Evolutionary conservation across 2,113 vertebrate genomes (phyloP).

Genomic region (Mustela nigripes): DNA sequence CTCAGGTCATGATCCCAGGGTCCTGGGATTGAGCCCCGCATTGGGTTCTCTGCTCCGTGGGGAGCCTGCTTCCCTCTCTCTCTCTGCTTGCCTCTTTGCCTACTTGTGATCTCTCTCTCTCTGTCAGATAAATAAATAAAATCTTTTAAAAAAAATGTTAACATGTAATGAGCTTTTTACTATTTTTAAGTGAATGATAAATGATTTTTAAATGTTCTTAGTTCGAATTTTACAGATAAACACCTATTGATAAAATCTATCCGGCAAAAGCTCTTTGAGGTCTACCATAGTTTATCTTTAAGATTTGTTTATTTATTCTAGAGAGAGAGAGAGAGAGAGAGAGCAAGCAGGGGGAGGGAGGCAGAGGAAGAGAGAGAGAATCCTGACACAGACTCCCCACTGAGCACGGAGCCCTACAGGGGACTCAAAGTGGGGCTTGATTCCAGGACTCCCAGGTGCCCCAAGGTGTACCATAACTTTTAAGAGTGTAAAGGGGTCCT

Average conservation of each 20-base stretch:
- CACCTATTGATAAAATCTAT: background rate
- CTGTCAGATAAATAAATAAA: too few species aligned
- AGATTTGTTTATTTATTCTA: too few species aligned
- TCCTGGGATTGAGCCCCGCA: too few species aligned
- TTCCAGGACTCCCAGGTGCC: background rate
- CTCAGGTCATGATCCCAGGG: too few species aligned
- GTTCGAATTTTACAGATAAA: constrained; percentile 37
- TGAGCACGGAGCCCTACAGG: background rate
- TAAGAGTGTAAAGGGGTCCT: background rate
- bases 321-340: too few species aligned
- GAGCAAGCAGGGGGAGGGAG: too few species aligned
- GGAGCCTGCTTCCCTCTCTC: too few species aligned
- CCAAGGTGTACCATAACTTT: background rate
- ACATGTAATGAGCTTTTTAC: constrained; percentile 8
- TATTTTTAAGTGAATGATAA: constrained; percentile 54
- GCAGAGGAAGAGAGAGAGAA: background rate
- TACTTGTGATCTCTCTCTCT: too few species aligned
- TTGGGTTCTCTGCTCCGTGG: too few species aligned
- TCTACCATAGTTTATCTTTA: background rate
- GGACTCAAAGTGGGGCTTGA: background rate
- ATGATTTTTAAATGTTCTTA: background rate
- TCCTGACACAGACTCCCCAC: background rate
- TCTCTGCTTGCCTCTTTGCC: too few species aligned
- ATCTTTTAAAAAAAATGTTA: background rate
- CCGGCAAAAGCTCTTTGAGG: background rate